Evolutionary conservation across 2,888 invertebrate species (phyloP), one percentile per base, ranked within the genome.

Genomic region (Clistopyga incitator): DNA sequence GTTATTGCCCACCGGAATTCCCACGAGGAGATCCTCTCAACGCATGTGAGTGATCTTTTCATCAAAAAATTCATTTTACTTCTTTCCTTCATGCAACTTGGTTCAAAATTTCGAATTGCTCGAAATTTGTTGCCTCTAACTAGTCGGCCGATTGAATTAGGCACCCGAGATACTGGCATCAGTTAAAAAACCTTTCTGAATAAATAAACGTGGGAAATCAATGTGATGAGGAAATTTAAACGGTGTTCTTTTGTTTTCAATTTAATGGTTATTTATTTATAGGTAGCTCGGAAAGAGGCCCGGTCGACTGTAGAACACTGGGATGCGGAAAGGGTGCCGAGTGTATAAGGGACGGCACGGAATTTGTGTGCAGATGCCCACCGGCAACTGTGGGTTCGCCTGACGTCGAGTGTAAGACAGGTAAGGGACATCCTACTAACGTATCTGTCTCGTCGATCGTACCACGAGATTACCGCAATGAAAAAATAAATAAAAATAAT

Each of bases 281-380:
- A 92, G 92, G 93, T 84, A 92, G 88, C 71, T 85, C 89, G 45
- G 92, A 92, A 52, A 91, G 83, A 74, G 86, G 85, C 72, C 82
- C 89, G 47, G 95, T 96, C 65, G 98, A 98, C 92, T 98, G 98
- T 93, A 95, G 98, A 88, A 97, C 97, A 1, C 95, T 95, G 83
- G 98, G 98, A 86, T 98, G 98, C 94, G 96, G 97, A 87, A 95
- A 96, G 89, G 97, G 97, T 86, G 97, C 97, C n/a, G 96, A 97
- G 93, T 98, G 98, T 94, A 96, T 98, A 86, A 95, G 97, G 88
- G 97, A 97, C 93, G 96, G 97, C 86, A 96, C 96, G 84, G 96
- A 96, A 90, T 98, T 97, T 94, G 96, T 97, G 50, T 97, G 97
- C 94, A 95, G 96, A 91, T 97, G 97, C 93, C 95, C 96, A 86